Percentiles rank a stretch among this genome's conserved stretches.
phyloP scores from a whole-genome alignment of 30 jellyfish, hydroid and myxozoan species.

The Sanderia malayensis region DNA sequence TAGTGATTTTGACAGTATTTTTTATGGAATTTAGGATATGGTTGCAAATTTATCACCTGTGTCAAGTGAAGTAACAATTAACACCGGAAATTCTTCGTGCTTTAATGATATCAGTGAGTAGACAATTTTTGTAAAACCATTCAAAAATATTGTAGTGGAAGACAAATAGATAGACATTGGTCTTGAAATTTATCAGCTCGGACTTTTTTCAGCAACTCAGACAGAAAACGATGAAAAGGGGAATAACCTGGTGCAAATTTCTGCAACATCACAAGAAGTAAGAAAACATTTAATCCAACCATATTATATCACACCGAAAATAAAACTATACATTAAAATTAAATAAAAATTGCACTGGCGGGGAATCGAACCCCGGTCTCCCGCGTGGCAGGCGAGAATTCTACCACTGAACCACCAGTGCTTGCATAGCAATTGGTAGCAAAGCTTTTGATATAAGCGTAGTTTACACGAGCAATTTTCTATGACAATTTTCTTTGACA shows the following conservation, averaged over 20 bases:
- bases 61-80: conserved; percentile 39
- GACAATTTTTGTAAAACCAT: too few species aligned
- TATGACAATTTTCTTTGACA: too few species aligned
- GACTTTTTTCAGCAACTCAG: conserved; percentile 36
- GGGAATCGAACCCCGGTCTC: conserved; percentile 36
- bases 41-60: conserved; percentile 18
- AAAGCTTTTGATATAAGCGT: too few species aligned
- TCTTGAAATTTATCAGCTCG: background rate
- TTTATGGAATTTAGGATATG: conserved; percentile 18
- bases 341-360: conserved; percentile 17
- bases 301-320: too few species aligned
- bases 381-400: conserved; percentile 25
- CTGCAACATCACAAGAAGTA: conserved; percentile 30
- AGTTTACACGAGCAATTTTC: too few species aligned
- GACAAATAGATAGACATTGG: background rate
- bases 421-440: too few species aligned
- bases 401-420: background rate
- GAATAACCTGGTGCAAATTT: conserved; percentile 33
- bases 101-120: conserved; percentile 35
- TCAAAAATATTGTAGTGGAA: background rate
- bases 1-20: too few species aligned
- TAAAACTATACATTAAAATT: background rate
- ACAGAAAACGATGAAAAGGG: conserved; percentile 37
- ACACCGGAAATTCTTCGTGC: conserved; percentile 32
- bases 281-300: too few species aligned